phyloP scores from a whole-genome alignment of 2,113 vertebrate species.

The Accipiter virgatus region DNA sequence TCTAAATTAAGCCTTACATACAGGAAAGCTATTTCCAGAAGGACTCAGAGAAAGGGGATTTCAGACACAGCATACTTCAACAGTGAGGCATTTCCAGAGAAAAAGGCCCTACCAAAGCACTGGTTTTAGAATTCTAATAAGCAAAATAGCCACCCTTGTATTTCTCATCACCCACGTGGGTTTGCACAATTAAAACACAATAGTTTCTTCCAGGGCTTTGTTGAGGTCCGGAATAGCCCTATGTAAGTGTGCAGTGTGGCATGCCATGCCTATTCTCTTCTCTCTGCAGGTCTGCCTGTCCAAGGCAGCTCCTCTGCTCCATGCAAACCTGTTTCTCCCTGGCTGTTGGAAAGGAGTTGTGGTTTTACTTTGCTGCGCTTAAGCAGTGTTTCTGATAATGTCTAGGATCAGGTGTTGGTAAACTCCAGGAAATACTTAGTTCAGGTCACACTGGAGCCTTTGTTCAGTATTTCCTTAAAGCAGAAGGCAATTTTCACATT shows the following conservation, averaged over 20 bases:
- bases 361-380: neutral
- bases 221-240: neutral
- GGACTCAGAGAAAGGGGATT: neutral
- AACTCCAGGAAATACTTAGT: neutral
- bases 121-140: neutral
- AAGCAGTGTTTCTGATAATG: neutral
- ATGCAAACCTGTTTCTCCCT: neutral
- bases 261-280: neutral
- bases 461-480: neutral
- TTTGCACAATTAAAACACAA: conserved; percentile 71
- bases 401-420: neutral
- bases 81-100: neutral
- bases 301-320: neutral
- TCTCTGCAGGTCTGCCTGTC: conserved; percentile 26
- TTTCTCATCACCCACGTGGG: conserved; percentile 66
- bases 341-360: neutral
- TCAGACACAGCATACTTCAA: neutral
- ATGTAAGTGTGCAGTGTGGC: neutral
- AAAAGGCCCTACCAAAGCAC: neutral
- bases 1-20: neutral
- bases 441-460: neutral
- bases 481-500: neutral
- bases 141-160: neutral
- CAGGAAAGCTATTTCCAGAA: neutral
- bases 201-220: conserved; percentile 60